Percentiles rank a stretch among this genome's conserved stretches.
These are phyloP conservation scores for Diploscapter pachys DNA, from an alignment of 1,140 invertebrate species.

Conservation along the genomic window DNA sequence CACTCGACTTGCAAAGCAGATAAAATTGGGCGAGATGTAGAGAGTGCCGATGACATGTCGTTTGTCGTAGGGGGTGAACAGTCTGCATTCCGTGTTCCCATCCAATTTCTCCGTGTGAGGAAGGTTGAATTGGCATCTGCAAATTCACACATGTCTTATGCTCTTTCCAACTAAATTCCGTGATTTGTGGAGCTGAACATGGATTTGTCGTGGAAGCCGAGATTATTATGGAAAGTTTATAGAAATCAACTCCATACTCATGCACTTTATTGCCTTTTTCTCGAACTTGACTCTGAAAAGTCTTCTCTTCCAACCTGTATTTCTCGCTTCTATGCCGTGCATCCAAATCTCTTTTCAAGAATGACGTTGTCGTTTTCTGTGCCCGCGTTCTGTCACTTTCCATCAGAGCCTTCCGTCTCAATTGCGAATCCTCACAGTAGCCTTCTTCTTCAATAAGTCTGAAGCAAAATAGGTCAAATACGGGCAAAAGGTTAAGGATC, in stretches of 20 bases:
- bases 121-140: conserved; percentile 78
- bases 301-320: conserved; percentile 61
- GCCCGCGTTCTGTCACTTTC: conserved; percentile 41
- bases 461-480: conserved; percentile 25
- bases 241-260: too few relatives aligned
- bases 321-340: conserved; percentile 81
- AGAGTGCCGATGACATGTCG: conserved; percentile 81
- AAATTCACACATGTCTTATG: conserved; percentile 60
- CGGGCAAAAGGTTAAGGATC: conserved; percentile 43
- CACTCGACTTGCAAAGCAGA: conserved; percentile 92
- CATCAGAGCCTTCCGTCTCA: conserved; percentile 75
- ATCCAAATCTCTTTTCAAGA: conserved; percentile 82
- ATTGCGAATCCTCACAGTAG: conserved; percentile 78
- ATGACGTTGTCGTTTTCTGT: conserved; percentile 45
- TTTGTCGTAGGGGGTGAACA: conserved; percentile 95
- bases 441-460: conserved; percentile 79
- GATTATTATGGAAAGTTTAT: too few relatives aligned
- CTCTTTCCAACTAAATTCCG: too few relatives aligned
- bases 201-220: too few relatives aligned
- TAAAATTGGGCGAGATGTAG: conserved; percentile 87
- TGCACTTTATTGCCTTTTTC: too few relatives aligned
- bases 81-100: conserved; percentile 79
- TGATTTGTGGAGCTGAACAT: too few relatives aligned
- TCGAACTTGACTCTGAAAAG: too few relatives aligned
- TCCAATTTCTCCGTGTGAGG: conserved; percentile 84